A percentile compares a stretch with the other conserved stretches of the same genome.
phyloP scores from a whole-genome alignment of 1,140 invertebrate species.

The Octopus bimaculoides region DNA sequence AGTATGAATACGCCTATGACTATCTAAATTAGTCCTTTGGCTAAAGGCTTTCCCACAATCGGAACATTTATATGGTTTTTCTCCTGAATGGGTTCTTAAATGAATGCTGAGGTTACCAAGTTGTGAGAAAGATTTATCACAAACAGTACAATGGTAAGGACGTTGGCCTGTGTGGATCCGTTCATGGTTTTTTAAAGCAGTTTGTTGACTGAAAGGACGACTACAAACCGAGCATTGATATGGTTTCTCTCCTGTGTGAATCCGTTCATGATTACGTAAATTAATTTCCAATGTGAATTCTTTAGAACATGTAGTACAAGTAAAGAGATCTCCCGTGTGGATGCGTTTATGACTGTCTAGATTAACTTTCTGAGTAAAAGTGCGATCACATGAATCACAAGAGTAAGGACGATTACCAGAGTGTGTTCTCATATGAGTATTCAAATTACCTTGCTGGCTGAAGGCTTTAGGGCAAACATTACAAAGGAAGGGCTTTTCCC shows the following conservation, averaged over 20 bases:
- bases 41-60: constrained; percentile 71
- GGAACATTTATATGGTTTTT: constrained; percentile 54
- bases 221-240: constrained; percentile 66
- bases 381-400: constrained; percentile 48
- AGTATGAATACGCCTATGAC: constrained; percentile 80
- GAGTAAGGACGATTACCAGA: constrained; percentile 56
- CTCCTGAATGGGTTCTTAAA: constrained; percentile 65
- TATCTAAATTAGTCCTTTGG: constrained; percentile 86
- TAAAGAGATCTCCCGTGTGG: constrained; percentile 56
- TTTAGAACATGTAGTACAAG: constrained; percentile 21
- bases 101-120: constrained; percentile 70
- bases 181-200: constrained; percentile 48
- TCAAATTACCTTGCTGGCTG: constrained; percentile 60
- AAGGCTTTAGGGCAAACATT: constrained; percentile 57
- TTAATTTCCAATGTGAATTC: constrained; percentile 19
- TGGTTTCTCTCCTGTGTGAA: constrained; percentile 28
- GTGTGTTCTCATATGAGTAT: constrained; percentile 50
- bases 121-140: constrained; percentile 35
- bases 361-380: constrained; percentile 53
- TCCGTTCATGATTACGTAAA: constrained; percentile 48
- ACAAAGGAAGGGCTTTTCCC: constrained; percentile 52
- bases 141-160: constrained; percentile 53
- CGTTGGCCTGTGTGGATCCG: constrained; percentile 51
- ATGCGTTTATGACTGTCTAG: constrained; percentile 57
- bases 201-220: constrained; percentile 55